Conservation (phyloP, 2,113 vertebrate genomes). For the Oreocharis arfaki region DNA sequence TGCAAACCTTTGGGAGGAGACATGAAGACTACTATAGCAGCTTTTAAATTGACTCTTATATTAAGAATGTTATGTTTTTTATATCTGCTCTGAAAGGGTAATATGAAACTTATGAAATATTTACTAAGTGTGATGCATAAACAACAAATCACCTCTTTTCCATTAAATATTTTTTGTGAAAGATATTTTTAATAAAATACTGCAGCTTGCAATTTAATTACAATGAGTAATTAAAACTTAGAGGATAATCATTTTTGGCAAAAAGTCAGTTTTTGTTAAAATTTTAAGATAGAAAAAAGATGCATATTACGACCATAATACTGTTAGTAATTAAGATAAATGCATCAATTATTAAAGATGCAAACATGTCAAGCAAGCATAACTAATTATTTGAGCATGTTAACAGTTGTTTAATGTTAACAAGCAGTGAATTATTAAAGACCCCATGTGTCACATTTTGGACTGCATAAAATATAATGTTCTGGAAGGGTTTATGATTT, state of each 20-base stretch:
- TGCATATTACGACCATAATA: constrained; percentile 89
- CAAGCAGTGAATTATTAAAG: constrained; percentile 99
- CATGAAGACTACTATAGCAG: constrained; percentile 37
- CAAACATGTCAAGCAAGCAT: constrained; percentile 99
- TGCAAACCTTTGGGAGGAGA: constrained; percentile 36
- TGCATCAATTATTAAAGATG: constrained; percentile 99
- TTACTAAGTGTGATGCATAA: constrained; percentile 77
- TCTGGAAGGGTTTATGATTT: constrained; percentile 78
- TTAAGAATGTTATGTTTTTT: constrained; percentile 70
- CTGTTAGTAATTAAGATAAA: constrained; percentile 99
- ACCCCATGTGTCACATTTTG: constrained; percentile 86
- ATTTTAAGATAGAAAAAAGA: constrained; percentile 87
- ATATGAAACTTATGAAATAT: constrained; percentile 83
- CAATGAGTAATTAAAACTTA: constrained; percentile 97
- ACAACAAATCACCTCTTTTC: constrained; percentile 80
- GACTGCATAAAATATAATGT: constrained; percentile 86
- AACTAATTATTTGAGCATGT: constrained; percentile 99
- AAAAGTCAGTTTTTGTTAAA: constrained; percentile 86
- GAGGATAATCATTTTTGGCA: constrained; percentile 91
- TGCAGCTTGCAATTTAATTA: constrained; percentile 90
- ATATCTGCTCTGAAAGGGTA: constrained; percentile 71
- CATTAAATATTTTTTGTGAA: constrained; percentile 78
- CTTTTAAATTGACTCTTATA: constrained; percentile 68
- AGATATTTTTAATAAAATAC: constrained; percentile 81
- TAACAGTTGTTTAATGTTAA: constrained; percentile 99